These are phyloP conservation scores for Grus americana DNA, from an alignment of 2,113 vertebrate genomes.

Conservation along the genomic window DNA sequence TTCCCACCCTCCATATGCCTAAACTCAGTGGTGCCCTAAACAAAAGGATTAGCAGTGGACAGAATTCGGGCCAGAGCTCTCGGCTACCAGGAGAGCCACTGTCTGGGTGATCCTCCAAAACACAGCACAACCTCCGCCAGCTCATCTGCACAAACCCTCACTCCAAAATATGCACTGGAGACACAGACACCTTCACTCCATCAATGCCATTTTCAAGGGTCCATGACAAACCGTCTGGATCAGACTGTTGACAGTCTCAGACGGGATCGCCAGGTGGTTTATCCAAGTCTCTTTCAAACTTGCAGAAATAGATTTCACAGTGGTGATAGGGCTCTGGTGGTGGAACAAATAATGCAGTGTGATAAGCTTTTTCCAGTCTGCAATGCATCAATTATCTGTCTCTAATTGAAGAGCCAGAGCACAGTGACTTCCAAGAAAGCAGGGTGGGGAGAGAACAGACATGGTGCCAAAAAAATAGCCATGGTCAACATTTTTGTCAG, in stretches of 20 bases:
- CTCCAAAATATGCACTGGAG: background rate
- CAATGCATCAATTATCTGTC: background rate
- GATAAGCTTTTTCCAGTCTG: constrained; percentile 62
- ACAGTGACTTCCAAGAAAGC: constrained; percentile 44
- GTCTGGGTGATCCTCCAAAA: background rate
- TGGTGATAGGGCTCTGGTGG: background rate
- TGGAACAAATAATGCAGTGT: constrained; percentile 36
- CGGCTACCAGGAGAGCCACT: background rate
- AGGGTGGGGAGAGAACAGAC: constrained; percentile 5
- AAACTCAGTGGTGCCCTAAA: background rate
- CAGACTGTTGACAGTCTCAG: background rate
- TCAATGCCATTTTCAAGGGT: background rate
- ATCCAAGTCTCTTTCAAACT: constrained; percentile 22
- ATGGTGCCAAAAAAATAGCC: background rate
- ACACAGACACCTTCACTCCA: background rate
- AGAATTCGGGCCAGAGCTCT: background rate
- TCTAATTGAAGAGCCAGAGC: constrained; percentile 35
- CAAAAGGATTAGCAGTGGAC: background rate
- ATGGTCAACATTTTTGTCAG: constrained; percentile 13
- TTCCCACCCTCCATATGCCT: background rate
- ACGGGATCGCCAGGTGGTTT: background rate
- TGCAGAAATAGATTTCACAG: constrained; percentile 42
- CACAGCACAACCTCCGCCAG: background rate
- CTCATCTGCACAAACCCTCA: background rate
- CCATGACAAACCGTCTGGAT: background rate